Percentiles rank a stretch among this genome's conserved stretches.
Evolutionary conservation across 1,140 invertebrate genomes (phyloP).

Genomic region (Brachionus plicatilis): DNA sequence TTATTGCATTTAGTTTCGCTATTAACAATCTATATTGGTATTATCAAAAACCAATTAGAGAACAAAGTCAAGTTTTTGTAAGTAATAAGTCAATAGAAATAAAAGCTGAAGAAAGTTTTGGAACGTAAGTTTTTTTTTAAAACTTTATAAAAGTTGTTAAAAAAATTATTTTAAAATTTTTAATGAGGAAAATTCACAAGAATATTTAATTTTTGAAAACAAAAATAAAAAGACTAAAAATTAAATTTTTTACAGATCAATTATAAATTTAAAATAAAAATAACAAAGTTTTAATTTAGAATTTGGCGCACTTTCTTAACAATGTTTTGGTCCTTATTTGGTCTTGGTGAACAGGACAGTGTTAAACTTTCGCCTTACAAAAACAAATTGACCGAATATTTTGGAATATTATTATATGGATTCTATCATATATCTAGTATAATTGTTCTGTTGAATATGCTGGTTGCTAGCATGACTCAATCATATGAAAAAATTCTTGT

Average conservation of each 20-base stretch:
- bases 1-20: conserved; percentile 56
- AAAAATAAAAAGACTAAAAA: too few species aligned
- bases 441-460: conserved; percentile 60
- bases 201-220: too few species aligned
- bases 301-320: conserved; percentile 63
- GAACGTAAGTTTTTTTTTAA: neutral
- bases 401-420: conserved; percentile 53
- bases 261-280: neutral
- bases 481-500: conserved; percentile 59
- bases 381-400: conserved; percentile 40
- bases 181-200: too few species aligned
- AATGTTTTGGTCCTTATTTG: conserved; percentile 71
- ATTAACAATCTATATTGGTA: conserved; percentile 57
- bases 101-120: conserved; percentile 4
- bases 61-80: neutral
- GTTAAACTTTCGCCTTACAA: conserved; percentile 59
- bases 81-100: neutral
- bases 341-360: conserved; percentile 64
- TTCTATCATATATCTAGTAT: conserved; percentile 56
- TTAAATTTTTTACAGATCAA: too few species aligned
- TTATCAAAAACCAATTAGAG: conserved; percentile 52
- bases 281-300: conserved; percentile 51
- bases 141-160: neutral
- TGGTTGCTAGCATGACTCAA: conserved; percentile 60
- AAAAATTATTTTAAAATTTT: too few species aligned